Conservation (phyloP, 2,797 vertebrate species). For the Sebastes paucispinis region DNA sequence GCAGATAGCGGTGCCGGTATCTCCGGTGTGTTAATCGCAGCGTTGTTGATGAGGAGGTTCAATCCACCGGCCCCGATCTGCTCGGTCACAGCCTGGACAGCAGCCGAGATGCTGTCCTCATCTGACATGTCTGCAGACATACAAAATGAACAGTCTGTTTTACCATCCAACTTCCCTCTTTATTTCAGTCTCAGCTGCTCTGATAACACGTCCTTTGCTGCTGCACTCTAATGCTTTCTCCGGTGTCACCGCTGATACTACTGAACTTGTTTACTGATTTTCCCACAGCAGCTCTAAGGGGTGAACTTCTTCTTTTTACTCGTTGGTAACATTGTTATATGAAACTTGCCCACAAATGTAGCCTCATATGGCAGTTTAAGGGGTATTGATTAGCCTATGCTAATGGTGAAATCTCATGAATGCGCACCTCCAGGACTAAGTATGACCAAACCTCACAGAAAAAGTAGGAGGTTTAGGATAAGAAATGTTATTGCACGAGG, state of each 20-base stretch:
- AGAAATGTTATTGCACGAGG: neutral
- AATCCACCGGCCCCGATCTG: constrained; percentile 48
- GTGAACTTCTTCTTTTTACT: no score
- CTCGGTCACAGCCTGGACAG: constrained; percentile 50
- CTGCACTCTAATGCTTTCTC: no score
- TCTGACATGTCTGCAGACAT: constrained; percentile 52
- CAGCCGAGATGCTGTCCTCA: constrained; percentile 56
- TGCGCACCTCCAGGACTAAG: neutral
- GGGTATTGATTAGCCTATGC: neutral
- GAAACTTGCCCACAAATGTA: no score
- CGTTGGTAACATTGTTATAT: no score
- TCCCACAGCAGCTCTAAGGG: no score
- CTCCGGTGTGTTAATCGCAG: constrained; percentile 53
- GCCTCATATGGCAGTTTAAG: no score
- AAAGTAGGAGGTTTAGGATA: neutral
- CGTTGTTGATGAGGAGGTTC: constrained; percentile 81
- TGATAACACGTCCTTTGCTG: no score
- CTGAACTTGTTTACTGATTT: no score
- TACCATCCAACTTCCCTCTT: no score
- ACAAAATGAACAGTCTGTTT: no score
- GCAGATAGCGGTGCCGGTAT: constrained; percentile 3
- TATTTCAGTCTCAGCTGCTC: no score
- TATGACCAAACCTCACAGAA: neutral
- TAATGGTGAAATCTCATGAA: neutral
- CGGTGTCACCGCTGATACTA: no score